Conservation (phyloP, 2,797 vertebrate genomes). For the Sebastes diaconus region DNA sequence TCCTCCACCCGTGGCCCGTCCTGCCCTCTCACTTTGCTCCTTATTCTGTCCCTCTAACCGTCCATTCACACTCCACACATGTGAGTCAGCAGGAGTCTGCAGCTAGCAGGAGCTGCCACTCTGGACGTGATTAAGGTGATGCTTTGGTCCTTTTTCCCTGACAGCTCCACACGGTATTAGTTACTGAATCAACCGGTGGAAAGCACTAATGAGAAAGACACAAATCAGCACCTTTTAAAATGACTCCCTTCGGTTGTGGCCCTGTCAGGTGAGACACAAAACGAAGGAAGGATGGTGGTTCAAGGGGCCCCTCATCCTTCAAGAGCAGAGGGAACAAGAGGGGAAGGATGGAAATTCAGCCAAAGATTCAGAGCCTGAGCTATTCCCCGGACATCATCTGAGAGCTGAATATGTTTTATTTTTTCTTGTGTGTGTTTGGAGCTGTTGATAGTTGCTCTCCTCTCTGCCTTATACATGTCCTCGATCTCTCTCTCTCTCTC, state of each 20-base stretch:
- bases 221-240: constrained; percentile 2
- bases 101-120: constrained; percentile 38
- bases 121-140: constrained; percentile 40
- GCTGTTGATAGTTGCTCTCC: constrained; percentile 74
- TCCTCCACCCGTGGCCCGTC: constrained; percentile 32
- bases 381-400: constrained; percentile 47
- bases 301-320: constrained; percentile 36
- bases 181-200: constrained; percentile 46
- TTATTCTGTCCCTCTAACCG: constrained; percentile 53
- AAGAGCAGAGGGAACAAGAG: constrained; percentile 4
- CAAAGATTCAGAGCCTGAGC: constrained; percentile 28
- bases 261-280: constrained; percentile 21
- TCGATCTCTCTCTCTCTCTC: constrained; percentile 41
- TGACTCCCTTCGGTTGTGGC: neutral
- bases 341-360: constrained; percentile 23
- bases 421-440: constrained; percentile 36
- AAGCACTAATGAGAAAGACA: constrained; percentile 3
- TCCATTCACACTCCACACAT: constrained; percentile 68
- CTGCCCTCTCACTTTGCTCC: constrained; percentile 64
- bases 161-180: constrained; percentile 5
- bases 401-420: constrained; percentile 31
- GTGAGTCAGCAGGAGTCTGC: constrained; percentile 71
- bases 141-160: constrained; percentile 10
- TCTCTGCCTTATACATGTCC: constrained; percentile 66
- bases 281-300: constrained; percentile 19